A percentile compares a stretch with the other conserved stretches of the same genome.
phyloP scores from a whole-genome alignment of 2,113 vertebrate genomes.

The Syngnathus scovelli region DNA sequence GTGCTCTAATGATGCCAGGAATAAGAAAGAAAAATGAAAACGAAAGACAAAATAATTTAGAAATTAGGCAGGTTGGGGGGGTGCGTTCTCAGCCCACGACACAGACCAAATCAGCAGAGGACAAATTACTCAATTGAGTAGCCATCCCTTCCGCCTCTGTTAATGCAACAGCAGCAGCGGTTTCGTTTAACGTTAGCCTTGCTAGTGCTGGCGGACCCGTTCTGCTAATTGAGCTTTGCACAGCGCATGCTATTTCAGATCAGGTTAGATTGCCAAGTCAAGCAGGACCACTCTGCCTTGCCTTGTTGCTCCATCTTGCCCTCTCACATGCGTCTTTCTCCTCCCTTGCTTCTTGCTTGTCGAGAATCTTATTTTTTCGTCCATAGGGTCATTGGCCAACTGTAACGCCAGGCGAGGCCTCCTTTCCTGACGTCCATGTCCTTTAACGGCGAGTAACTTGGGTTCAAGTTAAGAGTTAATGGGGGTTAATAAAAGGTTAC shows the following conservation, averaged over 20 bases:
- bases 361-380: slow-evolving; percentile 28
- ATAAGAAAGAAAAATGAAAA: neutral
- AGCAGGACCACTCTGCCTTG: slow-evolving; percentile 47
- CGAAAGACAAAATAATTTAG: too few species aligned
- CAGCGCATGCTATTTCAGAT: slow-evolving; percentile 38
- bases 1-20: neutral
- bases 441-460: slow-evolving; percentile 15
- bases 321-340: slow-evolving; percentile 22
- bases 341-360: slow-evolving; percentile 22
- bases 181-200: slow-evolving; percentile 49
- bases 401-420: slow-evolving; percentile 15
- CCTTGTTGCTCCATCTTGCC: slow-evolving; percentile 40
- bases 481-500: slow-evolving; percentile 15
- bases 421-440: neutral
- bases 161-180: slow-evolving; percentile 29
- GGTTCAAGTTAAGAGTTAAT: slow-evolving; percentile 9
- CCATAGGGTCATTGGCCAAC: slow-evolving; percentile 51
- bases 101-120: slow-evolving; percentile 38
- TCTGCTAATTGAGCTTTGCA: slow-evolving; percentile 53
- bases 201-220: slow-evolving; percentile 15
- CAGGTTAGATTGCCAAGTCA: slow-evolving; percentile 36
- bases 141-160: slow-evolving; percentile 41
- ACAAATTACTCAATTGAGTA: slow-evolving; percentile 58
- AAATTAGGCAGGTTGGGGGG: neutral
- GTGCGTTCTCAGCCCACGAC: slow-evolving; percentile 3